These are phyloP conservation scores for Myotis planiceps DNA, from an alignment of 2,797 vertebrate species.

Conservation along the genomic window DNA sequence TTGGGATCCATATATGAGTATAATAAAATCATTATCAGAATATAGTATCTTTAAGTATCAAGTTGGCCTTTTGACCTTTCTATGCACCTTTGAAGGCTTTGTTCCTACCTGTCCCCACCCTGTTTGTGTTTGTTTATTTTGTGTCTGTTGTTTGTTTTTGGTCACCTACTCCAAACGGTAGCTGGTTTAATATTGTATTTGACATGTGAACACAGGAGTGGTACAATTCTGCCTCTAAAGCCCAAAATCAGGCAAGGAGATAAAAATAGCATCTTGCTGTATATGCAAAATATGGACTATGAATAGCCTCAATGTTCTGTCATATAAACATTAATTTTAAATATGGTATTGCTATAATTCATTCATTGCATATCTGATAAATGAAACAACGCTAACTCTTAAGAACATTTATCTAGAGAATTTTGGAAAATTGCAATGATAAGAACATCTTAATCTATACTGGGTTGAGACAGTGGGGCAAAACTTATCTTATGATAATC, in stretches of 20 bases:
- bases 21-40: neutral
- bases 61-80: neutral
- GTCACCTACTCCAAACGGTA: neutral
- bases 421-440: neutral
- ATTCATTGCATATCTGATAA: neutral
- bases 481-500: neutral
- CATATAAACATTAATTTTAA: constrained; percentile 14
- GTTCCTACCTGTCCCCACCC: neutral
- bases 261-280: neutral
- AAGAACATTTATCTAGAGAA: neutral
- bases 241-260: neutral
- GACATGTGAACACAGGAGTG: neutral
- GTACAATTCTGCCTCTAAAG: neutral
- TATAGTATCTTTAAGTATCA: neutral
- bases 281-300: neutral
- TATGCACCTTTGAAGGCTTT: neutral
- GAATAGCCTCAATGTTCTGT: neutral
- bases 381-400: constrained; percentile 19
- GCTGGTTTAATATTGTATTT: neutral
- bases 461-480: neutral
- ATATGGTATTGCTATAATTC: neutral
- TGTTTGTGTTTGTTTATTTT: neutral
- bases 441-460: neutral
- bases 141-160: neutral
- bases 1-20: neutral